A percentile compares a stretch with the other conserved stretches of the same genome.
Conservation (phyloP, 2,888 invertebrate genomes). For the Cataglyphis albicans region DNA sequence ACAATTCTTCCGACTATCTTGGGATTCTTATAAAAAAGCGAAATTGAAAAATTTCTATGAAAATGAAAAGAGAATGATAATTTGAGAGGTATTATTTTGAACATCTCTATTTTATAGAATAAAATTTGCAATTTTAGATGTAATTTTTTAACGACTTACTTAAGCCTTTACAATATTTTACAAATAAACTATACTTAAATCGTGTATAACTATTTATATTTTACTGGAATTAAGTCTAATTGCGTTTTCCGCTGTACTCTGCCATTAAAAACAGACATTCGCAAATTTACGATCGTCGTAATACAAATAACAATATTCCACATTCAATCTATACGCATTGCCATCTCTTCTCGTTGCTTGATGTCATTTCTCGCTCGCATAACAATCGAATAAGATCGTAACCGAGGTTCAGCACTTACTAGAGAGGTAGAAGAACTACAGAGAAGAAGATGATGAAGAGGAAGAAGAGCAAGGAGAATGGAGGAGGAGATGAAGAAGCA, state of each 20-base stretch:
- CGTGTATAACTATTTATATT: background rate
- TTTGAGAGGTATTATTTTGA: background rate
- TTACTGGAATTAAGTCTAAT: background rate
- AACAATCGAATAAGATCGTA: conserved; percentile 65
- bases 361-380: conserved; percentile 64
- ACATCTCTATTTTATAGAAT: background rate
- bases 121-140: background rate
- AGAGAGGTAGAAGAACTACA: conserved; percentile 31
- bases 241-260: background rate
- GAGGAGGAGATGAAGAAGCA: conserved; percentile 39
- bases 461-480: conserved; percentile 45
- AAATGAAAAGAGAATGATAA: background rate
- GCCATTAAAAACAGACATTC: background rate
- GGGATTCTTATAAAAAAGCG: background rate
- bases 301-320: conserved; percentile 26
- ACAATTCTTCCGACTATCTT: background rate
- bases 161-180: background rate
- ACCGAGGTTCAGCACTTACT: conserved; percentile 59
- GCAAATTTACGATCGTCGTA: conserved; percentile 30
- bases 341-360: conserved; percentile 52
- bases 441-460: conserved; percentile 55
- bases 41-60: background rate
- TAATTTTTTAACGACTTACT: background rate
- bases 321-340: conserved; percentile 39
- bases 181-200: background rate